These are phyloP conservation scores for Calliphora vomitoria DNA, from an alignment of 2,888 invertebrate species.

Conservation along the genomic window DNA sequence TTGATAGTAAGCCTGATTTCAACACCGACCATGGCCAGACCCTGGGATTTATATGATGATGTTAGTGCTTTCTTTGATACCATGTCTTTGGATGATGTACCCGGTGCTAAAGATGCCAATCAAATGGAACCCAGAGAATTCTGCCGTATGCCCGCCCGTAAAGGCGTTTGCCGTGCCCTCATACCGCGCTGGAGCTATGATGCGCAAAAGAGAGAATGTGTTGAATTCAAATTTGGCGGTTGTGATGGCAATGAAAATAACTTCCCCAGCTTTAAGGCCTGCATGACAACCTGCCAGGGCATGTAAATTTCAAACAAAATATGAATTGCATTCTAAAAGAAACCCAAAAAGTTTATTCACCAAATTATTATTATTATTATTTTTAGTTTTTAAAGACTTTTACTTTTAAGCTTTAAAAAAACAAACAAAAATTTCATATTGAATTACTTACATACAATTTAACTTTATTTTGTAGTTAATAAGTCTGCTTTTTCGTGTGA, in stretches of 20 bases:
- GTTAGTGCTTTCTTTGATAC: slow-evolving; percentile 83
- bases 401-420: neutral
- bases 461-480: neutral
- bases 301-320: slow-evolving; percentile 76
- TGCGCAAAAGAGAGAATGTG: slow-evolving; percentile 84
- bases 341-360: slow-evolving; percentile 48
- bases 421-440: slow-evolving; percentile 49
- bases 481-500: slow-evolving; percentile 50
- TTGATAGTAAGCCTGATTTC: slow-evolving; percentile 38
- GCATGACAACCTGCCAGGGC: slow-evolving; percentile 85
- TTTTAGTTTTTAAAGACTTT: slow-evolving; percentile 12
- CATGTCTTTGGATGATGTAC: slow-evolving; percentile 82
- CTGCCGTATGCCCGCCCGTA: slow-evolving; percentile 83
- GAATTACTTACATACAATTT: slow-evolving; percentile 34
- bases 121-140: slow-evolving; percentile 81
- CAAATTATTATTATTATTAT: slow-evolving; percentile 61
- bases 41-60: slow-evolving; percentile 83
- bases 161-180: slow-evolving; percentile 84
- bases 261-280: slow-evolving; percentile 85
- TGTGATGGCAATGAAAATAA: slow-evolving; percentile 87
- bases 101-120: slow-evolving; percentile 77
- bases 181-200: slow-evolving; percentile 85
- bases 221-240: slow-evolving; percentile 86
- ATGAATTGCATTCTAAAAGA: neutral
- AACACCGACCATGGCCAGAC: slow-evolving; percentile 74